Conservation (phyloP, 2,888 invertebrate species). For the Micropterix aruncella region DNA sequence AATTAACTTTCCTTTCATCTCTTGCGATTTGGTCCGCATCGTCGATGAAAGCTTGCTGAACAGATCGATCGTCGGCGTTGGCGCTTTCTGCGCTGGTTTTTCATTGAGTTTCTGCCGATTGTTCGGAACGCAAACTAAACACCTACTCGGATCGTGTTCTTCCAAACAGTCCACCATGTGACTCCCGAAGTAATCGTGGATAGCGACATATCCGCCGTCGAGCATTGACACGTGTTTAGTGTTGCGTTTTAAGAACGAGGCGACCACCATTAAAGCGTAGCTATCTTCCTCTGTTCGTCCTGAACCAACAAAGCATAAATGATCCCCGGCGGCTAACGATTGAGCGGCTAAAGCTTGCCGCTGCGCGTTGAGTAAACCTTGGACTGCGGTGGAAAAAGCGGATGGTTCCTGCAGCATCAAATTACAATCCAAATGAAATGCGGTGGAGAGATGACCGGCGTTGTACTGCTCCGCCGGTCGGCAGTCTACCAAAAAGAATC, state of each 20-base stretch:
- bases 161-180: constrained; percentile 68
- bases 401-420: constrained; percentile 94
- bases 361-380: constrained; percentile 82
- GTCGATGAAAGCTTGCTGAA: constrained; percentile 76
- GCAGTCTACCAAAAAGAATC: constrained; percentile 95
- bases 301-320: constrained; percentile 86
- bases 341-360: constrained; percentile 74
- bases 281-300: constrained; percentile 89
- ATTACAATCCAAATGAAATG: constrained; percentile 95
- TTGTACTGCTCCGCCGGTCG: constrained; percentile 95
- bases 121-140: constrained; percentile 64
- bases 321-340: constrained; percentile 76
- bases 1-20: constrained; percentile 81
- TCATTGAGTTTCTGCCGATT: constrained; percentile 20
- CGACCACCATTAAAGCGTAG: constrained; percentile 96
- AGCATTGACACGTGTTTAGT: constrained; percentile 86
- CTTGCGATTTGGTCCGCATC: constrained; percentile 82
- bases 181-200: constrained; percentile 72
- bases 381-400: constrained; percentile 88
- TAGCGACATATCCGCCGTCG: constrained; percentile 78
- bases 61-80: constrained; percentile 46
- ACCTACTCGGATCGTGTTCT: constrained; percentile 69
- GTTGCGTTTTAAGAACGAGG: constrained; percentile 89
- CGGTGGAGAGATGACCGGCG: constrained; percentile 90
- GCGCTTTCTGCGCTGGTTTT: constrained; percentile 18